Evolutionary conservation across 1,140 invertebrate genomes (phyloP), one percentile per base, ranked within the genome.

Genomic region (Zaprionus lachaisei): DNA sequence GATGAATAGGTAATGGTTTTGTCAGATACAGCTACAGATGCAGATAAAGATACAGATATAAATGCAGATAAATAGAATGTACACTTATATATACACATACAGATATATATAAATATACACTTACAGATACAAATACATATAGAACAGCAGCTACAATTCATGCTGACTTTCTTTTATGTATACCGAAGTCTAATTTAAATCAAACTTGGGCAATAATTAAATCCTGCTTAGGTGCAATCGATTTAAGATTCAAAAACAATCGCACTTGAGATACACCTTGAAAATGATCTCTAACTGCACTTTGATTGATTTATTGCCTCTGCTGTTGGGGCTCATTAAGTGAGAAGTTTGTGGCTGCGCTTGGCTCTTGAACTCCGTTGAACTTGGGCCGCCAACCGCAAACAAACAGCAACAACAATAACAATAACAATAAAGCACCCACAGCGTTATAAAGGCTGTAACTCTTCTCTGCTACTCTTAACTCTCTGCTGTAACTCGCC

Each of bases 301-400:
- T 80, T 77, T 80, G 72, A 80, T 77, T 87, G 80, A 83, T 86
- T 86, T 85, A 86, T 83, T 73, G 64, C 74, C 73, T 28, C 34
- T 64, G 58, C 37, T 28, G 72, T 22, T 72, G 69, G 12, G 24
- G 22, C 58, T 58, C 72, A 75, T 75, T 63, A 75, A 75, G 44
- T 64, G 72, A 71, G 68, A 69, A 77, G 77, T 56, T 84, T 89
- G 83, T 81, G 79, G 80, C 78, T 86, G 83, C 76, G 72, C 56
- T 87, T 66, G 54, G 74, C 47, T 83, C 77, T 83, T 87, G 83
- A 87, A 89, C 83, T 71, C 83, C 38, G 58, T 54, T 87, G 84
- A 87, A 87, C 83, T 67, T 80, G 69, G 70, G 56, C 79, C 76
- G 73, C 77, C 80, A 89, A 89, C 80, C 84, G 73, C 83, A 89